A percentile compares a stretch with the other conserved stretches of the same genome.
Conservation (phyloP, 2,888 invertebrate species). For the Alviniconcha strummeri region DNA sequence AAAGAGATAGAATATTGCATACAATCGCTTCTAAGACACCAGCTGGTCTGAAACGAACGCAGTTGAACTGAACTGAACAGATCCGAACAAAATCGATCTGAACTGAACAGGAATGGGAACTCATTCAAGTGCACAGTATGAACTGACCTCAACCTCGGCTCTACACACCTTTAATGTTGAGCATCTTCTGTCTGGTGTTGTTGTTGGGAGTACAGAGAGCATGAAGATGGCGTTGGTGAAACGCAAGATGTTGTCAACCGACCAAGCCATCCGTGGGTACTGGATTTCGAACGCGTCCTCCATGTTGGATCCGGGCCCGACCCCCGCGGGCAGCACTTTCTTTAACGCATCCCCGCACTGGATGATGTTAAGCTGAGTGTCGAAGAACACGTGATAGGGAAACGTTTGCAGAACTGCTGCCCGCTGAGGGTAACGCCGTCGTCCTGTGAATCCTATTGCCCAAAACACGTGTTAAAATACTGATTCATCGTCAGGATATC, state of each 20-base stretch:
- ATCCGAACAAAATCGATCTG: no score
- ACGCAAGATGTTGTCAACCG: constrained; percentile 56
- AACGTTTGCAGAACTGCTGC: constrained; percentile 64
- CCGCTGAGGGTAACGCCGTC: constrained; percentile 46
- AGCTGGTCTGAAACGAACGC: no score
- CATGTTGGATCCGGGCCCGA: constrained; percentile 45
- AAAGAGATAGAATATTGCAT: no score
- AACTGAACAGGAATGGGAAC: no score
- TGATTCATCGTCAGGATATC: no score
- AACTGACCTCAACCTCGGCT: no score
- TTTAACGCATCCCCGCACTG: constrained; percentile 62
- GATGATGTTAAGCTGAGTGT: constrained; percentile 53
- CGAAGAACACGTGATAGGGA: constrained; percentile 69
- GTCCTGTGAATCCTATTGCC: background rate
- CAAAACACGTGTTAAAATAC: background rate
- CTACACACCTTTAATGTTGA: constrained; percentile 31
- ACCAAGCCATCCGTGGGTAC: constrained; percentile 63
- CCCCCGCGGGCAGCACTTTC: constrained; percentile 41
- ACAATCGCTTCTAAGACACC: no score
- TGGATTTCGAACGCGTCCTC: constrained; percentile 54
- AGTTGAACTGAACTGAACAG: no score
- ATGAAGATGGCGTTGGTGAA: constrained; percentile 69
- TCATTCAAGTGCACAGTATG: no score
- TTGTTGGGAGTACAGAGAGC: constrained; percentile 42
- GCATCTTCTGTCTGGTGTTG: background rate